Conservation (phyloP, 2,113 vertebrate genomes). For the Cathartes aura region DNA sequence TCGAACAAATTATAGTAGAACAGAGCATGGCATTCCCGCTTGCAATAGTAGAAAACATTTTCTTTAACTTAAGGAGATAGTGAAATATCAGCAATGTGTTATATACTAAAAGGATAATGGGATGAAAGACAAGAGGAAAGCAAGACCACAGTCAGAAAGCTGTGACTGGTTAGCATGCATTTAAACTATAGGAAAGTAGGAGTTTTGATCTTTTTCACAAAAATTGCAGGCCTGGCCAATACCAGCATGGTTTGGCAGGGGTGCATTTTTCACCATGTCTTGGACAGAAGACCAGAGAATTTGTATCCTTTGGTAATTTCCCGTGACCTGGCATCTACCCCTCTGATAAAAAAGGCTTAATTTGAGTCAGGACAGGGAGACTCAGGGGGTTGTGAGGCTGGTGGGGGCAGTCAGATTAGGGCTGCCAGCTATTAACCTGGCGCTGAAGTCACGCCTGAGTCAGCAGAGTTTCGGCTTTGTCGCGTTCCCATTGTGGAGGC, state of each 20-base stretch:
- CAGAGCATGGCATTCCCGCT: background rate
- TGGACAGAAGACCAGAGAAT: background rate
- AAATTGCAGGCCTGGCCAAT: background rate
- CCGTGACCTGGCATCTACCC: background rate
- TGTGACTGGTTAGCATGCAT: background rate
- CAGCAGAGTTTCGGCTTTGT: constrained; percentile 71
- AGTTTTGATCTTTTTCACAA: background rate
- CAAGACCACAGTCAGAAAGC: background rate
- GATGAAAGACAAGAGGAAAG: background rate
- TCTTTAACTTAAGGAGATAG: background rate
- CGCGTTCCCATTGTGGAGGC: constrained; percentile 20
- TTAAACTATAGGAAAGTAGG: background rate
- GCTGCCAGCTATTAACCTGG: background rate
- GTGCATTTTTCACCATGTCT: background rate
- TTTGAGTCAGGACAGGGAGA: background rate
- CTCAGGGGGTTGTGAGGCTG: background rate
- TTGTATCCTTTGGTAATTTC: background rate
- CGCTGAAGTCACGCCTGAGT: constrained; percentile 49
- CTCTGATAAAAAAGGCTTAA: background rate
- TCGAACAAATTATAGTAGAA: background rate
- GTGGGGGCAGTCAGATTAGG: background rate
- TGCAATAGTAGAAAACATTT: background rate
- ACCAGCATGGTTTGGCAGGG: background rate
- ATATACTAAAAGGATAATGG: background rate
- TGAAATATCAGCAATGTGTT: background rate